Percentiles rank a stretch among this genome's conserved stretches.
Conservation (phyloP, 64 coral and sea anemone genomes). For the Montipora capricornis region DNA sequence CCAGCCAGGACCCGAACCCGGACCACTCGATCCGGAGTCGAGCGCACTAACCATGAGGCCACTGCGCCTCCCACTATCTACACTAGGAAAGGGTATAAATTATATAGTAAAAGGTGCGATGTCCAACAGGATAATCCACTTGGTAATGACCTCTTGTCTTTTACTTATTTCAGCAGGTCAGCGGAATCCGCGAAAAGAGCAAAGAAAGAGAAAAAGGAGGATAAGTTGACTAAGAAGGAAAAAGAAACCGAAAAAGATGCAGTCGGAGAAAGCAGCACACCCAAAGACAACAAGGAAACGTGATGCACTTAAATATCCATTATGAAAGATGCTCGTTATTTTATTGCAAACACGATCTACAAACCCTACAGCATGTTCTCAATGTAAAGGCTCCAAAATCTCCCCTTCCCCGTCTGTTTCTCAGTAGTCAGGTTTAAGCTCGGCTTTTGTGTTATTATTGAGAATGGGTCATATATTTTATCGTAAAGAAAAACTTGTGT, state of each 20-base stretch:
- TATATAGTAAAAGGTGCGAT: too few relatives aligned
- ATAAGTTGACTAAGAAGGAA: conserved; percentile 69
- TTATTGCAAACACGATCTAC: conserved; percentile 6
- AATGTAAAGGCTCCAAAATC: not conserved
- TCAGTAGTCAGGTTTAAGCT: too few relatives aligned
- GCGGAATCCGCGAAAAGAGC: conserved; percentile 69
- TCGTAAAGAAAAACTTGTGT: too few relatives aligned
- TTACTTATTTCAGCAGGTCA: conserved; percentile 43
- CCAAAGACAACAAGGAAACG: conserved; percentile 57
- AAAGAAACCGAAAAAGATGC: conserved; percentile 75
- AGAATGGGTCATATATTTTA: too few relatives aligned
- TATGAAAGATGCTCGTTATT: conserved; percentile 19
- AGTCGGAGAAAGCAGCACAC: not conserved
- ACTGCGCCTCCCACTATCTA: too few relatives aligned
- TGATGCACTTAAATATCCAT: not conserved
- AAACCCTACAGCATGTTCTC: not conserved
- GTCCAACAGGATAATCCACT: too few relatives aligned
- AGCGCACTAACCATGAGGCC: too few relatives aligned
- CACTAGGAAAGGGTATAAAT: too few relatives aligned
- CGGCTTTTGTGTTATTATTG: too few relatives aligned
- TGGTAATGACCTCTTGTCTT: not conserved
- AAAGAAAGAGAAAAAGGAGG: conserved; percentile 84
- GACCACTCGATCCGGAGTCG: too few relatives aligned
- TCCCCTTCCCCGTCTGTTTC: too few relatives aligned
- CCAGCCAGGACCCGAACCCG: too few relatives aligned